phyloP scores from a whole-genome alignment of 1,140 invertebrate species.

The Drosophila triauraria region DNA sequence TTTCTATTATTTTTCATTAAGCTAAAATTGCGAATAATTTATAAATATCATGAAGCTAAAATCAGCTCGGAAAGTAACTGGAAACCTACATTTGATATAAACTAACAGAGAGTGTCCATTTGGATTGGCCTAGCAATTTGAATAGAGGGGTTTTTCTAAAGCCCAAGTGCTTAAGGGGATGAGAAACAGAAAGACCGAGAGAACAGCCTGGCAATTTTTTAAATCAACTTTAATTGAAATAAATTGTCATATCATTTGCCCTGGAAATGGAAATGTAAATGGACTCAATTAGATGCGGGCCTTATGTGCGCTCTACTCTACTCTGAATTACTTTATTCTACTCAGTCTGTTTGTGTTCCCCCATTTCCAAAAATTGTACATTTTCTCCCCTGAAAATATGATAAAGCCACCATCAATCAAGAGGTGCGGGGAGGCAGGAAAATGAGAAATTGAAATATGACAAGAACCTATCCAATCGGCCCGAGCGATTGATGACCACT shows the following conservation, averaged over 20 bases:
- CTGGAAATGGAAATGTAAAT: constrained; percentile 51
- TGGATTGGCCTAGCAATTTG: constrained; percentile 25
- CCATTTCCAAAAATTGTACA: not conserved
- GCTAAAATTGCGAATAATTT: constrained; percentile 9
- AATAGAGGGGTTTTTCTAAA: constrained; percentile 22
- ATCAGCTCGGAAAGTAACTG: not conserved
- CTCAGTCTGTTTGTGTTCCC: not conserved
- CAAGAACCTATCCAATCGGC: constrained; percentile 36
- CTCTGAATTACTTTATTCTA: constrained; percentile 12
- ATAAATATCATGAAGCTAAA: not conserved
- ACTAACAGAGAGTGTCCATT: not conserved
- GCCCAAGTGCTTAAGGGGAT: not conserved
- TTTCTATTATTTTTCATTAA: not conserved
- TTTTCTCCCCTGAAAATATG: constrained; percentile 18
- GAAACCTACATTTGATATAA: constrained; percentile 16
- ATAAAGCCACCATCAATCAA: constrained; percentile 41
- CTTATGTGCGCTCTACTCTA: constrained; percentile 10
- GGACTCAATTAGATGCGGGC: constrained; percentile 53
- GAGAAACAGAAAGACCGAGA: not conserved
- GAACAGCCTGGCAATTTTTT: constrained; percentile 52
- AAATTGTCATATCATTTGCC: constrained; percentile 79
- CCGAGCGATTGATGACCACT: constrained; percentile 41
- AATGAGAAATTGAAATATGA: constrained; percentile 53
- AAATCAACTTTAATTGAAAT: constrained; percentile 84
- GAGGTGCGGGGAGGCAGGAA: not conserved